Evolutionary conservation across 2,113 vertebrate genomes (phyloP), one percentile per base, ranked within the genome.

Genomic region (Zapornia atra): DNA sequence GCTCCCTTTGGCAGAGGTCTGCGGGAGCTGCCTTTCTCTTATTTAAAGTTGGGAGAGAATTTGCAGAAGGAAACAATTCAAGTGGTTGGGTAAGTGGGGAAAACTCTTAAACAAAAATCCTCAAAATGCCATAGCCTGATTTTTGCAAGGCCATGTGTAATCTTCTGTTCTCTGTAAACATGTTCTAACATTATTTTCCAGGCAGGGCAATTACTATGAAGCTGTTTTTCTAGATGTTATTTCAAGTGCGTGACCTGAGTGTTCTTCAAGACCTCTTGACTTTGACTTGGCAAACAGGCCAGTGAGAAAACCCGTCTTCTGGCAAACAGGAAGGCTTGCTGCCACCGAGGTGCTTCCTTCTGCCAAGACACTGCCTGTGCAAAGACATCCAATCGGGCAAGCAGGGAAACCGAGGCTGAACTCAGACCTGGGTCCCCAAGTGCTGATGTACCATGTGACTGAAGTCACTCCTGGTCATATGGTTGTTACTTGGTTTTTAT

Each of bases 1-100:
- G 56, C 80, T 92, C 46, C 44, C 53, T 57, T 96, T 95, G 91
- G 91, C 94, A 92, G 64, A 66, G 40, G 13, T 44, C 42, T 77
- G 73, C 70, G 82, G 88, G 69, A 83, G 10, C 78, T 86, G 92
- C 81, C 86, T 88, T 59, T 79, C 72, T 87, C 75, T 88, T 57
- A 33, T 61, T 50, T 33, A 44, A 54, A 21, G 69, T 34, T 86
- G 76, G 42, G 25, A 56, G 69, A 56, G 89, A 69, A 61, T 65
- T 61, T 65, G 79, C 92, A 80, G 84, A 44, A 65, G 73, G 83
- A 65, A 79, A 21, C 86, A 65, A 36, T 60, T 89, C 57, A 56
- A 89, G 80, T 6, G 4, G 15, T 53, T 15, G 46, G n/a, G 8
- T 65, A 29, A 81, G 54, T 11, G 57, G 36, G 17, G 54, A 53